A percentile compares a stretch with the other conserved stretches of the same genome.
These are phyloP conservation scores for Catocala sponsa DNA, from an alignment of 2,888 invertebrate genomes.

Conservation along the genomic window DNA sequence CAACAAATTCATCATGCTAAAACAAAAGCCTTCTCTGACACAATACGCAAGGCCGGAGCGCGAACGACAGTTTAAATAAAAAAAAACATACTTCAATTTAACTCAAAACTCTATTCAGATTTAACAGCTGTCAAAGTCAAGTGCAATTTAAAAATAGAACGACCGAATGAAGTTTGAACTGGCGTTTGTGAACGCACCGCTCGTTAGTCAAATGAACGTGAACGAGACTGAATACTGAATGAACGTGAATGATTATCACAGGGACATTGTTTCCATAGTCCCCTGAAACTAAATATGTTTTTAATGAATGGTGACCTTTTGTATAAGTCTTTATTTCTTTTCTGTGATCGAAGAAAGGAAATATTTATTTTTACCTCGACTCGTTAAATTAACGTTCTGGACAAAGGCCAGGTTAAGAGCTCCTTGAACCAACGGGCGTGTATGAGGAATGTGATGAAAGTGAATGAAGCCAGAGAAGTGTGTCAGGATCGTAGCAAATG, in stretches of 20 bases:
- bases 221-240: conserved; percentile 30
- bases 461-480: too few species aligned
- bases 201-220: conserved; percentile 51
- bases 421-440: too few species aligned
- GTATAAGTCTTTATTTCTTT: background rate
- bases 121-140: conserved; percentile 15
- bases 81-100: conserved; percentile 18
- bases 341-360: too few species aligned
- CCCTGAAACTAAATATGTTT: conserved; percentile 30
- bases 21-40: too few species aligned
- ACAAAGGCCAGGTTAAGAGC: too few species aligned
- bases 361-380: too few species aligned
- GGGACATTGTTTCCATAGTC: conserved; percentile 39
- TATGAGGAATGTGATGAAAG: too few species aligned
- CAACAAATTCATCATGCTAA: too few species aligned
- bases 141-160: conserved; percentile 29
- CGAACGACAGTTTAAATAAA: background rate
- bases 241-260: conserved; percentile 42
- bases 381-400: too few species aligned
- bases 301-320: conserved; percentile 10
- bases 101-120: conserved; percentile 16
- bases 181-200: conserved; percentile 31
- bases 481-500: too few species aligned
- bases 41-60: background rate
- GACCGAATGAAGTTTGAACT: conserved; percentile 35